Evolutionary conservation across 2,888 invertebrate species (phyloP).

Genomic region (Malachius bipustulatus): DNA sequence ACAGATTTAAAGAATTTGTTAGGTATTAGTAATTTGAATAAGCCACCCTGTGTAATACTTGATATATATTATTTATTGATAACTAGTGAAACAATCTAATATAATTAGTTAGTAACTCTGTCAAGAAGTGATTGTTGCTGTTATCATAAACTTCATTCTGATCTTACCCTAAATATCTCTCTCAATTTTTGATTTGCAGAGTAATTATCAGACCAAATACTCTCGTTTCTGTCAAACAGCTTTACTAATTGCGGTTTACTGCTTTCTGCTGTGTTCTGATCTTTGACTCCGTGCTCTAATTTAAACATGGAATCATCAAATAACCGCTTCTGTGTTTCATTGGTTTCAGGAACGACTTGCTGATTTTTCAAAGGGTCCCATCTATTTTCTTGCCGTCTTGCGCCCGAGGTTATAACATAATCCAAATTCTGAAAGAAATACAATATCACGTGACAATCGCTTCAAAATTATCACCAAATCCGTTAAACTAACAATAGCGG

Average conservation of each 20-base stretch:
- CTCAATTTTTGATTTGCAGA: slow-evolving; percentile 77
- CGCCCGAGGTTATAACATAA: slow-evolving; percentile 90
- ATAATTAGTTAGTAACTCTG: background rate
- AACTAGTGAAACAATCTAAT: background rate
- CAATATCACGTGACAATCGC: slow-evolving; percentile 10
- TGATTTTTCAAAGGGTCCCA: slow-evolving; percentile 97
- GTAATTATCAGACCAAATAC: slow-evolving; percentile 86
- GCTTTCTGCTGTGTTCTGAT: slow-evolving; percentile 55
- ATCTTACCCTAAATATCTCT: slow-evolving; percentile 70
- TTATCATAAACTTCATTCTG: slow-evolving; percentile 1
- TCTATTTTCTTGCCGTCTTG: slow-evolving; percentile 89
- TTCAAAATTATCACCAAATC: no score
- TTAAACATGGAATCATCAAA: slow-evolving; percentile 98
- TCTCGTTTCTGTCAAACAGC: slow-evolving; percentile 67
- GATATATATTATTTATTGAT: no score
- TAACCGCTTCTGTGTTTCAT: slow-evolving; percentile 75
- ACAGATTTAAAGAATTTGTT: no score
- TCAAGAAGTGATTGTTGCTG: background rate
- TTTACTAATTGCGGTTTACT: slow-evolving; percentile 62
- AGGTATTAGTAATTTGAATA: no score
- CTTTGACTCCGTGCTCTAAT: slow-evolving; percentile 82
- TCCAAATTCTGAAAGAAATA: slow-evolving; percentile 71
- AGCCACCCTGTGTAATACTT: slow-evolving; percentile 5
- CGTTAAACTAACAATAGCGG: no score
- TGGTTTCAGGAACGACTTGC: slow-evolving; percentile 85